Base-by-base conservation (phyloP, 1,140 invertebrate species). In the Aphidius ervi region DNA sequence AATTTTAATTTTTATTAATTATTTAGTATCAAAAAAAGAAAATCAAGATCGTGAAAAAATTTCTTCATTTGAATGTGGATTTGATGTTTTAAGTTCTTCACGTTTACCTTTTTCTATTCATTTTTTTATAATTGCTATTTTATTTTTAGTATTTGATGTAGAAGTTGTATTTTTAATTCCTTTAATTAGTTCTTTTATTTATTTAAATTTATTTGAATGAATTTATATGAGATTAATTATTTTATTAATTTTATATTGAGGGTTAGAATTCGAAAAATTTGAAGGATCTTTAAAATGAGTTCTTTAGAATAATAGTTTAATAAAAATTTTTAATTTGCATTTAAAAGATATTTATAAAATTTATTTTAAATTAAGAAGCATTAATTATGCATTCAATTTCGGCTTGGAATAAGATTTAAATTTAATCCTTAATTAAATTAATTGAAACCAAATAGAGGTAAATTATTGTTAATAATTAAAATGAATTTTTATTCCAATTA, bases 101-200 rank as follows among this genome's bases (percentile, higher is more conserved):
- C 82, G 82, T 40, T 62, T 83, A 62, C 82, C 83, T 10, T 86
- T 86, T 71, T 67, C 66, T 39, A 61, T 65, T 61, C 82, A 82
- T 74, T 87, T 86, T 75, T 86, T 81, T 77, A 74, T 84, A 76
- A 85, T 86, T 73, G 75, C 80, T 20, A 76, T 85, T 72, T 82
- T 86, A 80, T 86, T 86, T 77, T 79, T 86, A 81, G 84, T 86
- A 81, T 86, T 86, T 82, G 83, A 85, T 82, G 74, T 85, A 62
- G 84, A 86, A 83, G 83, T 86, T 76, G 73, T 79, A 31, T 65
- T 86, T 71, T 71, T 85, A 66, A 65, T 85, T 10, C 83, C 83
- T 23, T 71, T 83, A 65, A 78, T 83, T 63, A 62, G 74, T 54
- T 67, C 70, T 71, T 68, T 69, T 70, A 68, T 67, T 65, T 67